phyloP scores from a whole-genome alignment of 2,888 invertebrate species.

The Notodonta dromedarius region DNA sequence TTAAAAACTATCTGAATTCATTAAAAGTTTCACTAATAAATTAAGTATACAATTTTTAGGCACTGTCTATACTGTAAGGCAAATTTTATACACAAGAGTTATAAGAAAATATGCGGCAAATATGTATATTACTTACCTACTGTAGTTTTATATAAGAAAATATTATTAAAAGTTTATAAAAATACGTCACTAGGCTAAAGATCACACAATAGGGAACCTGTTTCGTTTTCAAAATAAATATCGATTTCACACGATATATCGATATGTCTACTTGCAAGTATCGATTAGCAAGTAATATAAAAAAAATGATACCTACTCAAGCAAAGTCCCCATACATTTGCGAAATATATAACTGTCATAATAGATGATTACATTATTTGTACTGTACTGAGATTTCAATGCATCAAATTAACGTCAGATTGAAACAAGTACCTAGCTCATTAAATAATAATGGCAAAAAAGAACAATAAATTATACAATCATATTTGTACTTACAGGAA shows the following conservation, averaged over 20 bases:
- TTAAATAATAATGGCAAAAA: not conserved
- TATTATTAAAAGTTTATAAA: slow-evolving; percentile 10
- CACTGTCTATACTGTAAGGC: slow-evolving; percentile 1
- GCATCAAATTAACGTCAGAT: not conserved
- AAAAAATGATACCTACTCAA: too few species aligned
- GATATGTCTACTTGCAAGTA: too few species aligned
- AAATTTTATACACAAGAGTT: slow-evolving; percentile 21
- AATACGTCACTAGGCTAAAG: not conserved
- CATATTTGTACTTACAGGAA: not conserved
- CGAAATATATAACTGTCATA: too few species aligned
- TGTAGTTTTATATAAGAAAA: slow-evolving; percentile 21
- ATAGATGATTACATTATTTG: too few species aligned
- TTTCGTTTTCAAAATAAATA: not conserved
- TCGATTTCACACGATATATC: not conserved
- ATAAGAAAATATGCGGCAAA: slow-evolving; percentile 26
- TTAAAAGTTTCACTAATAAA: slow-evolving; percentile 19
- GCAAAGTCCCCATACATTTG: too few species aligned
- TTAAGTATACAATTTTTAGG: slow-evolving; percentile 12
- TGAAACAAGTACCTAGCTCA: not conserved
- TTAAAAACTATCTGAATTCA: slow-evolving; percentile 7
- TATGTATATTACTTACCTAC: slow-evolving; percentile 11
- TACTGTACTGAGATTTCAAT: too few species aligned
- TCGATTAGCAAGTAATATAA: too few species aligned
- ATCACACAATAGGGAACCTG: not conserved
- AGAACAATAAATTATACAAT: not conserved